A percentile compares a stretch with the other conserved stretches of the same genome.
Conservation (phyloP, 2,888 invertebrate species). For the Trichogramma dendrolimi region DNA sequence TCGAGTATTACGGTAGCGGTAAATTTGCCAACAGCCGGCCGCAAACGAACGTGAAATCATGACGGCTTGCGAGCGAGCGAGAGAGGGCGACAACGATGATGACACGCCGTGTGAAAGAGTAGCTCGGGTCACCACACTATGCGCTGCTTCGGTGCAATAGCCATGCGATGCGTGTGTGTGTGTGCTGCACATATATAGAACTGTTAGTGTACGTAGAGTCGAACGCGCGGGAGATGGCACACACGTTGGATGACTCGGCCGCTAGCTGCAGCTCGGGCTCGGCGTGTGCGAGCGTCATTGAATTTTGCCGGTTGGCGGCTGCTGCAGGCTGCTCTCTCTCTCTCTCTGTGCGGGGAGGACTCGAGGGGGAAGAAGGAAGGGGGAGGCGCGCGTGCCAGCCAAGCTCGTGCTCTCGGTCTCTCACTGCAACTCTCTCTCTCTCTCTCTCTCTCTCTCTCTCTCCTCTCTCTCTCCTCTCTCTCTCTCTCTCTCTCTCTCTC, state of each 20-base stretch:
- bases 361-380: constrained; percentile 46
- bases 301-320: no score
- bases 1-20: constrained; percentile 33
- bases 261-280: no score
- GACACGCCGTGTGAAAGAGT: constrained; percentile 33
- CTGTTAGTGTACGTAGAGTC: constrained; percentile 24
- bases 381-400: constrained; percentile 47
- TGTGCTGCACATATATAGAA: constrained; percentile 19
- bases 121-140: constrained; percentile 31
- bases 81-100: constrained; percentile 25
- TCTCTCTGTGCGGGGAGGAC: constrained; percentile 38
- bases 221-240: constrained; percentile 16
- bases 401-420: constrained; percentile 31
- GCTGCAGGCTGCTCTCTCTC: no score
- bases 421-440: constrained; percentile 24
- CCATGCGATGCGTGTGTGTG: constrained; percentile 27
- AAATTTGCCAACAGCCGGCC: constrained; percentile 52
- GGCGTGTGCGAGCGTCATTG: no score
- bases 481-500: constrained; percentile 23
- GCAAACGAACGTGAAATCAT: constrained; percentile 52
- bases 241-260: not conserved
- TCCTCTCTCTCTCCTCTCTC: constrained; percentile 24
- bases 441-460: constrained; percentile 3
- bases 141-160: constrained; percentile 14
- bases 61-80: constrained; percentile 39